Conservation (phyloP, 2,113 vertebrate species). For the Paraplagusia blochii region DNA sequence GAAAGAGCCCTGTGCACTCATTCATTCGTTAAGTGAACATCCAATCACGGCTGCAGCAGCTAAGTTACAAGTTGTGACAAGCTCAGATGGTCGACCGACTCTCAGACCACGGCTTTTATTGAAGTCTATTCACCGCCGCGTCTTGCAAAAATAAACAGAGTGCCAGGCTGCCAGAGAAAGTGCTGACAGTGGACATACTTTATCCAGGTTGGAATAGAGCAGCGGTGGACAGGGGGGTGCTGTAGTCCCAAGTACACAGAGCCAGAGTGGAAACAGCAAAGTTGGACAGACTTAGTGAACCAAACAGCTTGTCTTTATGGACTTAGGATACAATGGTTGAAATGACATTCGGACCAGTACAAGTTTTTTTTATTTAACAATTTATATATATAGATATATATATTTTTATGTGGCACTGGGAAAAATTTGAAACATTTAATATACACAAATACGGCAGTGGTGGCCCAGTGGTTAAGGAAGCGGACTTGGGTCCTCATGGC, state of each 20-base stretch:
- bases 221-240: conserved; percentile 49
- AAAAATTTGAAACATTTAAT: too few relatives aligned
- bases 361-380: too few relatives aligned
- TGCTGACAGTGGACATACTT: conserved; percentile 77
- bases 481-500: too few relatives aligned
- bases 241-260: conserved; percentile 45
- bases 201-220: conserved; percentile 69
- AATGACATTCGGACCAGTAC: too few relatives aligned
- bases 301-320: too few relatives aligned
- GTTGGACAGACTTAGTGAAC: conserved; percentile 21
- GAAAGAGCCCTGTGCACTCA: conserved; percentile 44
- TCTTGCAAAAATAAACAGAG: conserved; percentile 78
- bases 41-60: conserved; percentile 55
- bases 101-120: conserved; percentile 72
- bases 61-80: conserved; percentile 79
- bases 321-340: too few relatives aligned
- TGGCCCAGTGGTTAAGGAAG: too few relatives aligned
- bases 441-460: too few relatives aligned
- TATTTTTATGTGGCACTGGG: too few relatives aligned
- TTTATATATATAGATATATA: too few relatives aligned
- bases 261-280: conserved; percentile 22
- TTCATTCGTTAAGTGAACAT: conserved; percentile 59
- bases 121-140: conserved; percentile 74
- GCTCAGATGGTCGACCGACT: conserved; percentile 72
- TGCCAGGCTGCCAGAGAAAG: conserved; percentile 70